Evolutionary conservation across 2,797 vertebrate genomes (phyloP), one percentile per base, ranked within the genome.

Genomic region (Coendou prehensilis): DNA sequence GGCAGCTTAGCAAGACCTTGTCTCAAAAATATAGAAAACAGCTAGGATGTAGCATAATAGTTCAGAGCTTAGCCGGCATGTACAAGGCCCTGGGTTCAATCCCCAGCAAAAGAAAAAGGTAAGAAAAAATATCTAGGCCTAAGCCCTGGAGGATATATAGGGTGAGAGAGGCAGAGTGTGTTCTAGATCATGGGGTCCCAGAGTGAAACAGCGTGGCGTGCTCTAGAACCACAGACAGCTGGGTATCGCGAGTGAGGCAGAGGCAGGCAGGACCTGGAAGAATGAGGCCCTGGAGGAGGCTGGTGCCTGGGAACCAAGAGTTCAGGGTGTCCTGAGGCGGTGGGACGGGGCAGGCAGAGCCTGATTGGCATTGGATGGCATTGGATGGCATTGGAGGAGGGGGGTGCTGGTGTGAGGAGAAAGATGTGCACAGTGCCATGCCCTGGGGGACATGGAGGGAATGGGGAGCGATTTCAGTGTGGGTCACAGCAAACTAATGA

Each of bases 391-490:
- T 9, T 2, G 69, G n/a, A 10, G n/a, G n/a, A 13, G 37, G 37
- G n/a, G 13, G 45, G 45, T 26, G 13, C 15, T 3, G 33, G 64
- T 5, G 14, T 7, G 26, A 45, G 45, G 6, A 28, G 73, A 28
- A 50, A 2, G 3, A 30, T 26, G 17, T 22, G 9, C 3, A 26
- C 26, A 45, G 37, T 10, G 3, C 50, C 1, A 0, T 28, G 45
- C 52, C 75, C 28, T 61, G 4, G 50, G 23, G 33, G 28, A 23
- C 45, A 6, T 28, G 11, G 9, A 17, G 9, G 45, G 81, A 71
- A 4, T 57, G n/a, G 23, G 59, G 50, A 54, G n/a, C 69, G 54
- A 18, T 76, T 37, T 87, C 87, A 14, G 6, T 56, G 26, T 63
- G 80, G 81, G 69, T 85, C 75, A 47, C 15, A 30, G 87, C 56